A percentile compares a stretch with the other conserved stretches of the same genome.
Conservation (phyloP, 2,113 vertebrate genomes). For the Corynorhinus townsendii region DNA sequence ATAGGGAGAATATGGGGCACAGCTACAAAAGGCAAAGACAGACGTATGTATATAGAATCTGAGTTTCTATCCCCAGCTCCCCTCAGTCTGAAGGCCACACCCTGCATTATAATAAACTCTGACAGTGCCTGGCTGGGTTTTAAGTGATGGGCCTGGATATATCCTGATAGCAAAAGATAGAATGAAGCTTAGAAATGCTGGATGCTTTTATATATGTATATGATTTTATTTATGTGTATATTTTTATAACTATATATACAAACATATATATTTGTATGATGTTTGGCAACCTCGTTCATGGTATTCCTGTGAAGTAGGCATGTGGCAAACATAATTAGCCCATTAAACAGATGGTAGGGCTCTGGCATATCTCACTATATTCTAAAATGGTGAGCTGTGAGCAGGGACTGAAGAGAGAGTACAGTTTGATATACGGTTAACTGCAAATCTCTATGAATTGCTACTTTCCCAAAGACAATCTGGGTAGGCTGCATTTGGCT, state of each 20-base stretch:
- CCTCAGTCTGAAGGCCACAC: neutral
- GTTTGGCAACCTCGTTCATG: constrained; percentile 68
- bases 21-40: constrained; percentile 6
- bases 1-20: neutral
- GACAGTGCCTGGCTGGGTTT: neutral
- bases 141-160: neutral
- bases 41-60: neutral
- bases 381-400: constrained; percentile 73
- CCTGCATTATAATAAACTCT: neutral
- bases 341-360: constrained; percentile 76
- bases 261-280: constrained; percentile 75
- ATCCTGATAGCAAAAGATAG: constrained; percentile 23
- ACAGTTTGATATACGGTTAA: constrained; percentile 55
- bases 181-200: constrained; percentile 48
- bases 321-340: constrained; percentile 75
- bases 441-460: constrained; percentile 70
- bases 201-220: constrained; percentile 60
- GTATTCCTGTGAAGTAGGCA: constrained; percentile 73
- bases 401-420: constrained; percentile 57
- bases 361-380: constrained; percentile 72
- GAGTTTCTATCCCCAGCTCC: neutral
- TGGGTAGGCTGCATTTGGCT: constrained; percentile 70
- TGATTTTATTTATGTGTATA: constrained; percentile 72
- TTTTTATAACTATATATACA: constrained; percentile 71
- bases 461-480: constrained; percentile 71